Evolutionary conservation across 2,888 invertebrate genomes (phyloP), one percentile per base, ranked within the genome.

Genomic region (Chrysolina haemoptera): DNA sequence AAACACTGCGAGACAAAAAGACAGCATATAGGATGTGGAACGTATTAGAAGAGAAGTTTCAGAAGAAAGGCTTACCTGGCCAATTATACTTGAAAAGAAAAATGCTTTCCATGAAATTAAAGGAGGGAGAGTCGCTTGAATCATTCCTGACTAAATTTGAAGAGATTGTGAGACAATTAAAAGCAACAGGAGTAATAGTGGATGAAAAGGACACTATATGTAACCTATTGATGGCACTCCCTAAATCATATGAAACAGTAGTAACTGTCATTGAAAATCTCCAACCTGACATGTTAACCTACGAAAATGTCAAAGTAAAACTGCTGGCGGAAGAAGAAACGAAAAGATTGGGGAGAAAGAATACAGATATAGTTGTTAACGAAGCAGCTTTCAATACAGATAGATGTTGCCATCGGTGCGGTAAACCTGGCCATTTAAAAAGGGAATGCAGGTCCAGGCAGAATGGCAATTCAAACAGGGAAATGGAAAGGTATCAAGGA

Each of bases 211-310:
- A n/a, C n/a, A n/a, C n/a, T n/a, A n/a, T n/a, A n/a, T n/a, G n/a
- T n/a, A n/a, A n/a, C n/a, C n/a, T n/a, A n/a, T n/a, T n/a, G n/a
- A n/a, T n/a, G n/a, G 59, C 64, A n/a, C 62, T 78, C 43, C 79
- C 76, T 41, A 75, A 74, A 40, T 73, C 78, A 11, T 79, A 74
- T 70, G 78, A 79, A 55, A 79, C 76, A 16, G 69, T 78, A 11
- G 74, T 76, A 4, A 72, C 78, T 18, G 71, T 78, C 9, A 73
- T 77, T 22, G 79, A 77, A 75, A 79, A 78, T 70, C 64, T 75
- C 55, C 53, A 53, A 55, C 55, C n/a, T 43, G 43, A 3, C 14
- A 27, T 65, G 18, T 14, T 70, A 6, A 68, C 16, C 59, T 46
- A 64, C 22, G 64, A 63, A 8, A 22, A 68, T 48, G 43, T 68